These are phyloP conservation scores for Raja brachyura DNA, from an alignment of 2,113 vertebrate genomes.

Conservation along the genomic window DNA sequence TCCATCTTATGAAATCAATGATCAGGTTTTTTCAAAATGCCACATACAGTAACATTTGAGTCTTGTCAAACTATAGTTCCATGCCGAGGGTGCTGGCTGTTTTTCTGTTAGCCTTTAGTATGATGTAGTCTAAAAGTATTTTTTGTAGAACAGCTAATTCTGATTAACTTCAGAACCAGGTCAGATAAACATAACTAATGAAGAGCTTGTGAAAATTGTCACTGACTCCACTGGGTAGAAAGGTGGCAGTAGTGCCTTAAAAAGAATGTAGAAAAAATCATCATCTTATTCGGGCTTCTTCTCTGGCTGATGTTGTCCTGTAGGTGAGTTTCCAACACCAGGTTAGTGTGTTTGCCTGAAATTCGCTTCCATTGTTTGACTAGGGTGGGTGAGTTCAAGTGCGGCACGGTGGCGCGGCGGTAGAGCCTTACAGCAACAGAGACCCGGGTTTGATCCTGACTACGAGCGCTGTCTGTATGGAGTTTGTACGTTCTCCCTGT, in stretches of 20 bases:
- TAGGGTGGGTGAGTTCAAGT: no score
- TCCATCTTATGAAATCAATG: conserved; percentile 26
- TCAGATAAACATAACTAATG: background rate
- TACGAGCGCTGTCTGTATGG: no score
- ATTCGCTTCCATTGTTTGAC: background rate
- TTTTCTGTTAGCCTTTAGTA: background rate
- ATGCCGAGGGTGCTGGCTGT: background rate
- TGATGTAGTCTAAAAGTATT: background rate
- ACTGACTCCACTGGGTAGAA: background rate
- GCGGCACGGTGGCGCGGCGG: no score
- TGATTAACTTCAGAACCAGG: background rate
- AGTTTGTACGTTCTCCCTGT: no score
- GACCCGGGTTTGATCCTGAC: no score
- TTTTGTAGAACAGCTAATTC: background rate
- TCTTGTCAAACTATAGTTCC: conserved; percentile 4
- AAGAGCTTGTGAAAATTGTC: background rate
- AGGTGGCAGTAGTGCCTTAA: background rate
- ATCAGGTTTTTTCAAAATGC: background rate
- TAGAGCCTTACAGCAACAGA: no score
- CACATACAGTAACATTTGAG: background rate
- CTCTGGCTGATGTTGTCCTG: background rate
- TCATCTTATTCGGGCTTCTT: background rate
- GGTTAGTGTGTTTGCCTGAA: background rate
- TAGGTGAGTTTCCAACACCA: background rate
- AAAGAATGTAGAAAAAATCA: background rate